These are phyloP conservation scores for Lacanobia wlatinum DNA, from an alignment of 2,888 invertebrate genomes.

Conservation along the genomic window DNA sequence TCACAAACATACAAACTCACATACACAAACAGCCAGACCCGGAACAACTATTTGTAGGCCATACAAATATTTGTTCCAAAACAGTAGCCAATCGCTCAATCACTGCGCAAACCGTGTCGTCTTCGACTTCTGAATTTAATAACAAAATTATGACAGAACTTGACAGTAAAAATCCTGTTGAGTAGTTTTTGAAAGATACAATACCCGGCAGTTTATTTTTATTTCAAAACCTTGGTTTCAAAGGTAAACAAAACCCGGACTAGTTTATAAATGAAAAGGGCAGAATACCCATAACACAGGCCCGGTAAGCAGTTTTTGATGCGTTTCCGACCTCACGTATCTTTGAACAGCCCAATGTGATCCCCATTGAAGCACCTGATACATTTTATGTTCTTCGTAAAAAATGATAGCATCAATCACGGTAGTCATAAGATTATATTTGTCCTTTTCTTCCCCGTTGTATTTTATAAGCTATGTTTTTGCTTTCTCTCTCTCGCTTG, in stretches of 20 bases:
- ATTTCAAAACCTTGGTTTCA: background rate
- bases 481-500: conserved; percentile 20
- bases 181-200: too few species aligned
- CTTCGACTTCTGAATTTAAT: too few species aligned
- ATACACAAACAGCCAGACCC: too few species aligned
- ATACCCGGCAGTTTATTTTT: background rate
- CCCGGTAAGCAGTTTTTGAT: conserved; percentile 64
- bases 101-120: too few species aligned
- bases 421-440: conserved; percentile 18
- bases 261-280: conserved; percentile 45
- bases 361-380: conserved; percentile 56
- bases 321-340: conserved; percentile 61
- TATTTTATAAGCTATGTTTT: background rate
- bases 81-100: too few species aligned
- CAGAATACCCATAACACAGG: conserved; percentile 19
- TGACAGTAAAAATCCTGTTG: too few species aligned
- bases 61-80: too few species aligned
- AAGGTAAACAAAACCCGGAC: conserved; percentile 20
- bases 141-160: too few species aligned
- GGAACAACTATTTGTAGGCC: too few species aligned
- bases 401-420: conserved; percentile 62
- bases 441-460: conserved; percentile 26
- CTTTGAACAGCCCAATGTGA: conserved; percentile 50
- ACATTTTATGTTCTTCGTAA: conserved; percentile 58
- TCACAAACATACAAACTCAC: too few species aligned